Base-by-base conservation (phyloP, 2,113 vertebrate genomes). In the Cebus imitator region DNA sequence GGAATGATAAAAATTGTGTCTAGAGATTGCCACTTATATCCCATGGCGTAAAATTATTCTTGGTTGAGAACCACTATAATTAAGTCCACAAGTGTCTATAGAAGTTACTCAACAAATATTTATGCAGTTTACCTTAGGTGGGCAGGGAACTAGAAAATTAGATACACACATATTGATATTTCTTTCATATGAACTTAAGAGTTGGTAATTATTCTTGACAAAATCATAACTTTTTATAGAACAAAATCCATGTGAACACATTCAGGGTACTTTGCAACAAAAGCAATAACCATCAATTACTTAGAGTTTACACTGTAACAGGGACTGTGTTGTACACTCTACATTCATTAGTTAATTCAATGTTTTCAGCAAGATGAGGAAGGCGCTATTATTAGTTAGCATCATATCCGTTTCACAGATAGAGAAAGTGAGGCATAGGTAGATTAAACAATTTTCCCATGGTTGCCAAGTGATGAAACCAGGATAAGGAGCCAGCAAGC, bases 331-430 rank as follows among this genome's bases (percentile, higher is more conserved):
- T 96, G 23, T 87, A 17, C 12, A 64, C 55, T 89, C 86, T 57
- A 18, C 16, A 72, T 57, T n/a, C 21, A 87, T 76, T 93, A 57
- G 25, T 16, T 88, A 45, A 76, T 43, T 30, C 52, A 90, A 40
- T 45, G 88, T 9, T 87, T 87, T 40, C n/a, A 92, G 52, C 50
- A 64, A 68, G 45, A 48, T 58, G 35, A 85, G 27, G 6, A n/a
- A 61, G 6, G 18, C 73, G 5, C 30, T 61, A 76, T 55, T 79
- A 20, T 32, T 80, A 48, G 25, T 32, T 80, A 48, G 48, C 2
- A 88, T 82, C 17, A 95, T 43, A 73, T 70, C 23, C 10, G 83
- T 87, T 96, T 90, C 87, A 70, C 21, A 94, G 73, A 61, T 14
- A 55, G 17, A 11, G 13, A 90, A 76, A 87, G 30, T 40, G 40